These are phyloP conservation scores for Catagonus wagneri DNA, from an alignment of 2,113 vertebrate species.

Conservation along the genomic window DNA sequence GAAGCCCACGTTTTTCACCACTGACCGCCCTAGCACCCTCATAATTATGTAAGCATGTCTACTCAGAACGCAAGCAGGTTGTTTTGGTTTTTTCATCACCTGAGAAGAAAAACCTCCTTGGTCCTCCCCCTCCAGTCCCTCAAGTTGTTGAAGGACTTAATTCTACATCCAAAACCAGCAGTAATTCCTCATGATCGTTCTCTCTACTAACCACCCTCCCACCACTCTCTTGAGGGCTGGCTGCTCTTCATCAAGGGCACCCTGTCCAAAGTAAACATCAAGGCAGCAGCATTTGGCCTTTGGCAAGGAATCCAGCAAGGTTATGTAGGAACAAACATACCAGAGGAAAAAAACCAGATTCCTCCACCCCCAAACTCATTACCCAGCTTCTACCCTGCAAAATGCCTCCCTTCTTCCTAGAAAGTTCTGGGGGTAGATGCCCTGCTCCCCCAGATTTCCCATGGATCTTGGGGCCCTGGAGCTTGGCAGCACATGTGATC, in stretches of 20 bases:
- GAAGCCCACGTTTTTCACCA: neutral
- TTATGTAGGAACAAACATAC: slow-evolving; percentile 6
- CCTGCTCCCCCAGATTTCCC: neutral
- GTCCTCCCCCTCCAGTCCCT: neutral
- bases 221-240: neutral
- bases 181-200: rapidly evolving
- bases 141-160: neutral
- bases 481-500: neutral
- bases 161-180: neutral
- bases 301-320: slow-evolving; percentile 21
- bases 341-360: neutral
- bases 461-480: neutral
- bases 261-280: slow-evolving; percentile 65
- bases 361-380: neutral
- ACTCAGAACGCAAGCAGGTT: neutral
- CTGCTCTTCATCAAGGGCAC: slow-evolving; percentile 36
- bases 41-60: neutral
- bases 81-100: neutral
- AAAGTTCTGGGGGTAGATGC: neutral
- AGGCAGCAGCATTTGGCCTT: neutral
- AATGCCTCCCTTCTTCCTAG: neutral
- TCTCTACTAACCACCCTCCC: neutral
- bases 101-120: neutral
- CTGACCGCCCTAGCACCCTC: neutral
- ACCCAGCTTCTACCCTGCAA: neutral